Evolutionary conservation across 2,888 invertebrate species (phyloP), one percentile per base, ranked within the genome.

Genomic region (Amorpha juglandis): DNA sequence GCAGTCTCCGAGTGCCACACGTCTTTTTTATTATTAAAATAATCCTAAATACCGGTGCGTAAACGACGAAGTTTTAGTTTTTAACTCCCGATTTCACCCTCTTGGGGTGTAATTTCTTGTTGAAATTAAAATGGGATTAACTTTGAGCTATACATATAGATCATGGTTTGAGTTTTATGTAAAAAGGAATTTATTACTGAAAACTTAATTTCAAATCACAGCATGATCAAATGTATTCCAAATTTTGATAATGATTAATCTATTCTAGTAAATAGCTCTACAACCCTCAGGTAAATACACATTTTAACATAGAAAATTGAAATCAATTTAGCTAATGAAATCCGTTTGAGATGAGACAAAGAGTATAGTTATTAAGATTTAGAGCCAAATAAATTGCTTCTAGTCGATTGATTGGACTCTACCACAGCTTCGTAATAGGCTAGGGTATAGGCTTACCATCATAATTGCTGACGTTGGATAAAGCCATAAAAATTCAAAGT

Each of bases 271-370:
- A 48, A 27, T 48, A 50, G 9, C 38, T 53, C n/a, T 8, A 53
- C n/a, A 33, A 27, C 1, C 14, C 14, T 14, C 2, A n/a, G 33
- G n/a, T 35, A 9, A 27, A 48, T 48, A 33, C n/a, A 33, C 11
- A 38, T 16, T 38, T 9, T 16, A 35, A 35, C 16, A 16, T 11
- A 38, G 9, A 14, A 53, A 33, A 38, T 55, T 35, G 16, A 55
- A 38, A 55, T 33, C 38, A n/a, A 33, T 55, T 55, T 35, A 55
- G 16, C 55, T 55, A 55, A 55, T 38, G n/a, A 55, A 55, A 55
- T 38, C 1, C 38, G 35, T 16, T 55, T 38, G 35, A 55, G 55
- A 38, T 9, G 55, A 55, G 53, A 53, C 53, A 51, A 51, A 51
- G 51, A 51, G 19, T 51, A n/a, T n/a, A 12, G 27, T 55, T 38